Base-by-base conservation (phyloP, 2,888 invertebrate species). In the Melangyna quadrimaculata region DNA sequence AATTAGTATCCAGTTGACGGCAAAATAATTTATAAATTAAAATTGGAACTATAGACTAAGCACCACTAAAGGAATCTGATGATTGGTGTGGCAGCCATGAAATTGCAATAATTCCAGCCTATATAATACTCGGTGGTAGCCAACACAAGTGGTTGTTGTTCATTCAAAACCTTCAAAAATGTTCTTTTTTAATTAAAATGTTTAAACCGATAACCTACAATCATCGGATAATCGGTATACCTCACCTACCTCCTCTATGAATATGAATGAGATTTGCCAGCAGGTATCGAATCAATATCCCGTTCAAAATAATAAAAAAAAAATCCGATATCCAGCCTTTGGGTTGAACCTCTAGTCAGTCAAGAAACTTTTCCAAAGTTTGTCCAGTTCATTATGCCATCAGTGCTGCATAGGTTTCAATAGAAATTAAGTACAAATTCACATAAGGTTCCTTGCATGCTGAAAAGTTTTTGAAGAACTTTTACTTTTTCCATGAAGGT, bases 381-480 rank as follows among this genome's bases (percentile, higher is more conserved):
- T 84, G 75, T 67, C 74, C 83, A 75, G 79, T 84, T 79, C 79
- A 84, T 84, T 79, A 79, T 84, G 67, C 79, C 83, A 79, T 43
- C n/a, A n/a, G n/a, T n/a, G n/a, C n/a, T 75, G 74, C 79, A 84
- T 61, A 79, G 74, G 83, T 37, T 75, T 75, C 79, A 79, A 79
- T 75, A 79, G 75, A 84, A 84, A 79, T 79, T 43, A 74, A 79
- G 83, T 83, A 71, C 74, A 55, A 59, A 71, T 71, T 79, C 65
- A 71, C 83, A 71, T 75, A 79, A 79, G 51, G 74, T 75, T n/a
- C n/a, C n/a, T n/a, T 78, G 65, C 65, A 83, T 74, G 75, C 8
- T 57, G 57, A 27, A 79, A 79, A 84, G 29, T 84, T 83, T 71
- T 75, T 59, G 2, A 57, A 71, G 65, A 79, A 84, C 83, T 84